Base-by-base conservation (phyloP, 2,113 vertebrate species). In the Sander lucioperca region DNA sequence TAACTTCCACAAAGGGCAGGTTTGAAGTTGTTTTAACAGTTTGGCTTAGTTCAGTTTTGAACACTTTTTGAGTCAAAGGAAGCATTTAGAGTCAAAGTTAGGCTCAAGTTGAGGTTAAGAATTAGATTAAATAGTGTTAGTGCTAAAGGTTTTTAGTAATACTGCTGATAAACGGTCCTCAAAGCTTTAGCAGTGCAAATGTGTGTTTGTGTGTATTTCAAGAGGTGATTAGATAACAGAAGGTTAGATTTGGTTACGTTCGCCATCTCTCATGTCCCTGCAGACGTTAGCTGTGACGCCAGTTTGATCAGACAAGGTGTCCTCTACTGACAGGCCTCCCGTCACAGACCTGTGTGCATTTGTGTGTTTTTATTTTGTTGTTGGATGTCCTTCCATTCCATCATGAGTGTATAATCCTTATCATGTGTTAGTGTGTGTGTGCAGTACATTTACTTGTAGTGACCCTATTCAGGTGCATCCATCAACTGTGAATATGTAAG, bases 301-400 rank as follows among this genome's bases (percentile, higher is more conserved):
- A 74, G 62, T 72, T 69, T 80, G 87, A 85, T 61, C 74, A 83
- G 86, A 88, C 83, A 47, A 64, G 61, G 73, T 88, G 80, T 88
- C 82, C 74, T 87, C 61, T 75, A 64, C 66, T 18, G 27, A 45
- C 59, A 61, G 11, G 9, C 19, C 25, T 43, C 59, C 63, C 81
- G 59, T 59, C 58, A 57, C 19, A 33, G 27, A 63, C 63, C 25
- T 51, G 43, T 64, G 51, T 77, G 65, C 58, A 19, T 68, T 13
- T 61, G 18, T 73, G 59, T 59, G 71, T 64, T 27, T 53, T 2
- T 33, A 33, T 30, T 33, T 36, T 53, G 27, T 45, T 5, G n/a
- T 64, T 63, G 36, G 27, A 3, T 58, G 25, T 53, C 39, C 6
- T 25, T 73, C 21, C 10, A n/a, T 33, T 1, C 0, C 62, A 21